These are phyloP conservation scores for Sycobia sp. DNA, from an alignment of 1,140 invertebrate species.

Conservation along the genomic window DNA sequence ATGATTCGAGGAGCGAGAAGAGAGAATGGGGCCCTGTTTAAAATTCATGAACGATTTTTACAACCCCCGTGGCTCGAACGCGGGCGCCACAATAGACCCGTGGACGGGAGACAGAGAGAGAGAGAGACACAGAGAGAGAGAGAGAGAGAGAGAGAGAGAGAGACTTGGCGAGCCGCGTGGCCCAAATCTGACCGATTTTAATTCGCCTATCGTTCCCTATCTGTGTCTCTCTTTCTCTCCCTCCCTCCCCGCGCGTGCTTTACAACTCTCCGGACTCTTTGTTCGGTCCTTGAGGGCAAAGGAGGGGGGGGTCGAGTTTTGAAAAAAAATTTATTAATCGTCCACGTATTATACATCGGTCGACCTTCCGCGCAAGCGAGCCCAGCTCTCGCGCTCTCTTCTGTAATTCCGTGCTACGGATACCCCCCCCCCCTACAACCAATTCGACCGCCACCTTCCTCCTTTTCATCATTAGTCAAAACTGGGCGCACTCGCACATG, in stretches of 20 bases:
- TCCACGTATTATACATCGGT: too few species aligned
- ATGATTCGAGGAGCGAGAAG: slow-evolving; percentile 49
- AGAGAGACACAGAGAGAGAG: slow-evolving; percentile 41
- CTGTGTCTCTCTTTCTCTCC: neutral
- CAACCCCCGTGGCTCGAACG: slow-evolving; percentile 31
- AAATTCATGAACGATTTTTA: slow-evolving; percentile 63
- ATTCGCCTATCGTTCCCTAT: neutral
- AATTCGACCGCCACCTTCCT: too few species aligned
- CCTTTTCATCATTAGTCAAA: slow-evolving; percentile 29
- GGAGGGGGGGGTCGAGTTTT: slow-evolving; percentile 30
- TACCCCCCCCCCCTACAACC: too few species aligned
- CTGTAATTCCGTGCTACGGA: too few species aligned
- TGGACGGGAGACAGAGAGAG: too few species aligned
- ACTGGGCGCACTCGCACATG: neutral
- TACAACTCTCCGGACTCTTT: neutral
- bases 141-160: too few species aligned
- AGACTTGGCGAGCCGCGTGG: too few species aligned
- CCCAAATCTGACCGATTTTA: too few species aligned
- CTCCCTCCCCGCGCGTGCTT: too few species aligned
- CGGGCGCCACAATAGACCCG: slow-evolving; percentile 27
- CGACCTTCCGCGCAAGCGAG: too few species aligned
- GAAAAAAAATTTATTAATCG: slow-evolving; percentile 56
- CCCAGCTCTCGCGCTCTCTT: too few species aligned
- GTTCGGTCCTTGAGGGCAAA: too few species aligned
- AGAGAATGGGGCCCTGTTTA: slow-evolving; percentile 48